These are phyloP conservation scores for Microcebus murinus DNA, from an alignment of 2,113 vertebrate species.

Conservation along the genomic window DNA sequence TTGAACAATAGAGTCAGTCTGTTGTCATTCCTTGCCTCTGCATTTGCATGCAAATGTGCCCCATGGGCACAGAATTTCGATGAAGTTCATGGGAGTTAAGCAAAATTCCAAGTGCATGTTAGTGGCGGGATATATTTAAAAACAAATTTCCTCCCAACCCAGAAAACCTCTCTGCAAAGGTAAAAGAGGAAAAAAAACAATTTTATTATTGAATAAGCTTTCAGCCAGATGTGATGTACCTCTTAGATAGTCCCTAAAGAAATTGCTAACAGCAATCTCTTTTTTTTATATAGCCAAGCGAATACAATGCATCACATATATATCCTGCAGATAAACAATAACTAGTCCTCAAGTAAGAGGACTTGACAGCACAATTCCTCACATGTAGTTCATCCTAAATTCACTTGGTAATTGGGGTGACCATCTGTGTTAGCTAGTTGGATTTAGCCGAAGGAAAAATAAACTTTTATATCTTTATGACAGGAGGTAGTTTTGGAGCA, in stretches of 20 bases:
- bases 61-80: neutral
- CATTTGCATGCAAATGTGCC: rapidly evolving
- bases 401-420: neutral
- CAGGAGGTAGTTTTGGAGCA: neutral
- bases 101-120: neutral
- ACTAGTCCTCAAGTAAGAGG: neutral
- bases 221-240: neutral
- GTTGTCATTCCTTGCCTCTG: neutral
- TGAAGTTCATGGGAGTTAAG: neutral
- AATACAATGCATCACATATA: neutral
- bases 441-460: neutral
- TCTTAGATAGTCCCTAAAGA: neutral
- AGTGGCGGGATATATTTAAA: neutral
- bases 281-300: neutral
- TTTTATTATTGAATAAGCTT: neutral
- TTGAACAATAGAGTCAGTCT: no score
- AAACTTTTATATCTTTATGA: neutral
- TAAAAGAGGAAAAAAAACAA: neutral
- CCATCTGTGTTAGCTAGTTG: neutral
- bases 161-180: neutral
- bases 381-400: neutral
- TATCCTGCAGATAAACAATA: neutral
- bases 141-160: neutral
- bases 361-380: neutral
- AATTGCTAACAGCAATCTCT: neutral